phyloP scores from a whole-genome alignment of 92 coral and sea anemone genomes.

The Epizoanthus stellaris region DNA sequence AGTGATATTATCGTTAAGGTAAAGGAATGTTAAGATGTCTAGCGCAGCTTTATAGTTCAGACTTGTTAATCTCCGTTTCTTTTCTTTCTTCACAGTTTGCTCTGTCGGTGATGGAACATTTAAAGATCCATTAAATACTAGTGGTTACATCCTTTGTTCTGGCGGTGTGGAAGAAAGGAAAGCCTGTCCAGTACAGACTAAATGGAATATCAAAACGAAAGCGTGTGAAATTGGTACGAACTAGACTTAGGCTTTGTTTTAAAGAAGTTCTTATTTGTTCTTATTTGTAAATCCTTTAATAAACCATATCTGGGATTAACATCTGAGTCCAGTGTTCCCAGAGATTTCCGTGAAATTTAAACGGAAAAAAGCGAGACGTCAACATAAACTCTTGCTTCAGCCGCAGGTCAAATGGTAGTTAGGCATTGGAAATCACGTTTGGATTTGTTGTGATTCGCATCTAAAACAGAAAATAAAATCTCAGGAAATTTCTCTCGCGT shows the following conservation, averaged over 20 bases:
- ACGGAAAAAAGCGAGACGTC: no score
- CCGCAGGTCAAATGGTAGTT: no score
- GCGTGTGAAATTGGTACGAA: slow-evolving; percentile 68
- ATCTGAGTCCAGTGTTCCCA: no score
- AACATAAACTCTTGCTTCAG: no score
- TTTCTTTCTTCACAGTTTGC: slow-evolving; percentile 59
- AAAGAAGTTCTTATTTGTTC: no score
- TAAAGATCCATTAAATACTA: slow-evolving; percentile 59
- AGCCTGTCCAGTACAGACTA: slow-evolving; percentile 40
- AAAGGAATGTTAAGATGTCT: background rate
- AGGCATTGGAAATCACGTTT: no score
- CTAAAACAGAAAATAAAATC: no score
- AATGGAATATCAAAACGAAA: slow-evolving; percentile 59
- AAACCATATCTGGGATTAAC: no score
- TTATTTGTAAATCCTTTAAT: no score
- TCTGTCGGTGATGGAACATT: slow-evolving; percentile 58
- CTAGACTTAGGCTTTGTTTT: background rate
- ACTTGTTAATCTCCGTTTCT: background rate
- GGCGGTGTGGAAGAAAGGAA: slow-evolving; percentile 55
- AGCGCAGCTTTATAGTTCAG: background rate
- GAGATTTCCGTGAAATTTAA: no score
- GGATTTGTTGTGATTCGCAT: no score
- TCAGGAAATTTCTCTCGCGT: no score
- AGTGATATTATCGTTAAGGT: background rate
- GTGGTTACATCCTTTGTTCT: slow-evolving; percentile 64